Evolutionary conservation across 2,888 invertebrate species (phyloP).

Genomic region (Andrena marginata): DNA sequence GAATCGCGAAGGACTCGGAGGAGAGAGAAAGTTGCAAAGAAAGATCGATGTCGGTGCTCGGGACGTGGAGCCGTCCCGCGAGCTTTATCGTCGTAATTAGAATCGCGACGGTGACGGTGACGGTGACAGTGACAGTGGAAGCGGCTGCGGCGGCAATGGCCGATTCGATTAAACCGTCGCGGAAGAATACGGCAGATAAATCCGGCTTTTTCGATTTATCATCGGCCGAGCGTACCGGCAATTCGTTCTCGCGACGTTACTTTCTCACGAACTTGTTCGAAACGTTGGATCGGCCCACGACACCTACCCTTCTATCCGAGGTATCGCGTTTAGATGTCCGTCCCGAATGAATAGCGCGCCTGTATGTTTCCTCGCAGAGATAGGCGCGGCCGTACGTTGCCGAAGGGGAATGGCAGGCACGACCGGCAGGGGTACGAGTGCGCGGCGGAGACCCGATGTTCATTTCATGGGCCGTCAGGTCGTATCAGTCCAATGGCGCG

Average conservation of each 20-base stretch:
- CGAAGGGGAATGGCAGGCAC: constrained; percentile 48
- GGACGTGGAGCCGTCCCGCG: not conserved
- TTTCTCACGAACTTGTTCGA: constrained; percentile 34
- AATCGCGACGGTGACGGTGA: constrained; percentile 18
- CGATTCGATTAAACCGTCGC: constrained; percentile 37
- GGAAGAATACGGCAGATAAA: constrained; percentile 45
- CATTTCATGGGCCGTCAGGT: constrained; percentile 84
- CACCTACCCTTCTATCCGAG: constrained; percentile 35
- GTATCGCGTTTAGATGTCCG: constrained; percentile 54
- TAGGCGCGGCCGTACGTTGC: constrained; percentile 50
- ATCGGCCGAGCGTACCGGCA: constrained; percentile 28
- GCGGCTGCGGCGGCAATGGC: not conserved
- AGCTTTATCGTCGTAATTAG: constrained; percentile 44
- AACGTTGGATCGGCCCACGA: constrained; percentile 39
- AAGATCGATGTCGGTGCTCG: constrained; percentile 62
- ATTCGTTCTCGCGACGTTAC: constrained; percentile 32
- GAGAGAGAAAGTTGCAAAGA: constrained; percentile 45
- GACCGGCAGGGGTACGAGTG: constrained; percentile 58
- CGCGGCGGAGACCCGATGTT: constrained; percentile 76
- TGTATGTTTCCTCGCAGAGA: constrained; percentile 50
- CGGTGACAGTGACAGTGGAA: no score
- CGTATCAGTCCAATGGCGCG: constrained; percentile 81
- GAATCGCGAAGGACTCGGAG: constrained; percentile 66
- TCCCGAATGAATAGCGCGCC: constrained; percentile 54
- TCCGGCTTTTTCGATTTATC: constrained; percentile 49